Evolutionary conservation across 2,888 invertebrate species (phyloP), one percentile per base, ranked within the genome.

Genomic region (Coecobrya sp.): DNA sequence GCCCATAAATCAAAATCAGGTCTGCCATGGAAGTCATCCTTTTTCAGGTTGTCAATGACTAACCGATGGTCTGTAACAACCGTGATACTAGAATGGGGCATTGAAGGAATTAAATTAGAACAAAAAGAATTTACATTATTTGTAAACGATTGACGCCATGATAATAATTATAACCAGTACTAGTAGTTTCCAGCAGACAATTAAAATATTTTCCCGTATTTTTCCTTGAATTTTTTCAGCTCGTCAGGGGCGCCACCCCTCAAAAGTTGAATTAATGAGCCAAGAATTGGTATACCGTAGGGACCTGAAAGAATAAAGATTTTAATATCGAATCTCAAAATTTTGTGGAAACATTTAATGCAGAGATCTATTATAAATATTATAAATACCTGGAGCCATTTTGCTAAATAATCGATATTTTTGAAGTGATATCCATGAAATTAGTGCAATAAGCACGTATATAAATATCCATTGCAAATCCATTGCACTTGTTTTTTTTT

Each of bases 171-270:
- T n/a, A n/a, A n/a, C n/a, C n/a, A n/a, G n/a, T n/a, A 94, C 94
- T 94, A 91, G 49, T 92, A 94, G 86, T 93, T 27, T 25, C 94
- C 94, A 22, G 91, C 82, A 22, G 89, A 55, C 3, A 94, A 5
- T 0, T 94, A 94, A 73, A 94, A 94, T 10, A 94, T 88, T 13
- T 94, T 92, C 8, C 94, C 94, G 70, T 94, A 94, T 81, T 92
- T 93, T 30, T 93, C 45, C 59, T 92, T 93, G 49, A 92, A 94
- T 45, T 88, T 90, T 19, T 92, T 62, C n/a, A 94, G 73, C 25
- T 93, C 92, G 3, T 85, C 84, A 0, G 93, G 55, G 1, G 91
- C 16, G 91, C 93, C 86, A 0, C 11, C 65, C n/a, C 68, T 93
- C 11, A 73, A 5, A n/a, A 94, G 27, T 19, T 82, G 84, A 13